Conservation (phyloP, 2,888 invertebrate species). For the Eupithecia abbreviata region DNA sequence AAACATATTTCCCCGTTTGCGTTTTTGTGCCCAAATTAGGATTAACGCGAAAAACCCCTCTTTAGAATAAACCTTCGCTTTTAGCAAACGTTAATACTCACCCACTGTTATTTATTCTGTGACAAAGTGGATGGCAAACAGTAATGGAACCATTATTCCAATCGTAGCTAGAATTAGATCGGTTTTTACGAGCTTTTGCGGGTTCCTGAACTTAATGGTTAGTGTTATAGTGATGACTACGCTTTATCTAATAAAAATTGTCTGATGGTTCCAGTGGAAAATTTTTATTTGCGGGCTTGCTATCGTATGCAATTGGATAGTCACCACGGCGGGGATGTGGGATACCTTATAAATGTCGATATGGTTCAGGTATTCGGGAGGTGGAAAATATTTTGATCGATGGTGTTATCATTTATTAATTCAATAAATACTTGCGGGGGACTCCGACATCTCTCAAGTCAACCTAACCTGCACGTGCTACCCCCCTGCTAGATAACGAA, state of each 20-base stretch:
- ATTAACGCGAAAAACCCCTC: conserved; percentile 38
- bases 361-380: not conserved
- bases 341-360: not conserved
- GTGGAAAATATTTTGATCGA: no score
- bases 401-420: no score
- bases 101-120: conserved; percentile 19
- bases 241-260: conserved; percentile 7
- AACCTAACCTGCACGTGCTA: no score
- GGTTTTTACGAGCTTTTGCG: conserved; percentile 20
- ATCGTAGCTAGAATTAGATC: conserved; percentile 30
- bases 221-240: conserved; percentile 2
- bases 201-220: not conserved
- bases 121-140: conserved; percentile 40
- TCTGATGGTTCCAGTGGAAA: not conserved
- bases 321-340: not conserved
- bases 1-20: conserved; percentile 19
- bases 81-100: conserved; percentile 26
- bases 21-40: conserved; percentile 31
- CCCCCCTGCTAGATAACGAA: no score
- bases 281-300: no score
- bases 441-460: no score
- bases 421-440: no score
- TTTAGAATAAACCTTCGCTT: conserved; percentile 29
- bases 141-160: conserved; percentile 42
- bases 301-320: not conserved